Percentiles rank a stretch among this genome's conserved stretches.
These are phyloP conservation scores for Dryobota labecula DNA, from an alignment of 2,888 invertebrate species.

Conservation along the genomic window DNA sequence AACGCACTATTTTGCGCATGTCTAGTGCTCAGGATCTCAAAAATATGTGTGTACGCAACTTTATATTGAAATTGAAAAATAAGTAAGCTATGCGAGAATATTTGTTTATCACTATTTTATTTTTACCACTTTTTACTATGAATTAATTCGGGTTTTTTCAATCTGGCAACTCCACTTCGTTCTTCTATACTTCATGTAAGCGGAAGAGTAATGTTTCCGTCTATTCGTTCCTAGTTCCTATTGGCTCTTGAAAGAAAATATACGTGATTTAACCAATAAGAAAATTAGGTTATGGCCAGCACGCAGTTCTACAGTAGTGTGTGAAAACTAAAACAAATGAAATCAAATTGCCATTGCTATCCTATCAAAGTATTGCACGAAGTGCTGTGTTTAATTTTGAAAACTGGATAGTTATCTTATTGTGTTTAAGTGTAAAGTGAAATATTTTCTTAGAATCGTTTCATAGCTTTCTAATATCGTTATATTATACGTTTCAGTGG, in stretches of 20 bases:
- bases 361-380: slow-evolving; percentile 71
- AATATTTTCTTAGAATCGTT: slow-evolving; percentile 52
- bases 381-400: slow-evolving; percentile 66
- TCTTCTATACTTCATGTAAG: slow-evolving; percentile 12
- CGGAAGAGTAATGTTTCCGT: slow-evolving; percentile 8
- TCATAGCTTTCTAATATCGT: slow-evolving; percentile 44
- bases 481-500: slow-evolving; percentile 49
- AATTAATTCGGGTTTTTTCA: not conserved
- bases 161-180: slow-evolving; percentile 37
- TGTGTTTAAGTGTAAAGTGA: slow-evolving; percentile 67
- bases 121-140: not conserved
- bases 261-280: slow-evolving; percentile 39
- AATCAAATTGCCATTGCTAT: slow-evolving; percentile 80
- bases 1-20: too few species aligned
- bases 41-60: not conserved
- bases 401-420: slow-evolving; percentile 69
- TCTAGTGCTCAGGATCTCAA: too few species aligned
- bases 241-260: slow-evolving; percentile 14
- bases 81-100: slow-evolving; percentile 37
- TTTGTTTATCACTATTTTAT: not conserved
- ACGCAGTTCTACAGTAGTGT: slow-evolving; percentile 20
- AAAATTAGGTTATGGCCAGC: slow-evolving; percentile 31
- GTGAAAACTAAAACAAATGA: slow-evolving; percentile 67
- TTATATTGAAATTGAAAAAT: not conserved
- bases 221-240: slow-evolving; percentile 19